Evolutionary conservation across 2,797 vertebrate genomes (phyloP).

Genomic region (Thamnophis elegans): DNA sequence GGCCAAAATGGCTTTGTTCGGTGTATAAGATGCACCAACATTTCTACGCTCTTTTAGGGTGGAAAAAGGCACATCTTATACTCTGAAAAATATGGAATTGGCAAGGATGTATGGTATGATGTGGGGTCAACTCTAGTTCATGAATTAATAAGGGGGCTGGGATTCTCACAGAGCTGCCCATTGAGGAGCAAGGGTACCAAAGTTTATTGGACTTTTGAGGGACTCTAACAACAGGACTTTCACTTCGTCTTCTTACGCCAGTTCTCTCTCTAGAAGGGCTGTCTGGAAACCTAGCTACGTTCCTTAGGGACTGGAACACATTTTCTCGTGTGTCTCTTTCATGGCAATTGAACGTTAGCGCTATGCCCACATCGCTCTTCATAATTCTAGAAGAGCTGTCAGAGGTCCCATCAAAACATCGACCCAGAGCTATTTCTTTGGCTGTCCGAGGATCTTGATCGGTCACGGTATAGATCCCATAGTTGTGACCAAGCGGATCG

Average conservation of each 20-base stretch:
- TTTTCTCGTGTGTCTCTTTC: slow-evolving; percentile 81
- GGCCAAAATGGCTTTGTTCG: no score
- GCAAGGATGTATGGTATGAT: neutral
- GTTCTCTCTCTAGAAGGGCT: slow-evolving; percentile 66
- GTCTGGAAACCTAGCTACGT: slow-evolving; percentile 58
- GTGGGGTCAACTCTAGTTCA: no score
- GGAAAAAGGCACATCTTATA: no score
- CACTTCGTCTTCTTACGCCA: slow-evolving; percentile 67
- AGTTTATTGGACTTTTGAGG: slow-evolving; percentile 44
- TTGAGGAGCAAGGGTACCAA: neutral
- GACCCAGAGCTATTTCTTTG: slow-evolving; percentile 94
- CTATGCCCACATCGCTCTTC: slow-evolving; percentile 89
- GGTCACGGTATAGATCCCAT: slow-evolving; percentile 96
- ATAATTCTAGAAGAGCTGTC: slow-evolving; percentile 91
- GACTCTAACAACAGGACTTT: slow-evolving; percentile 64
- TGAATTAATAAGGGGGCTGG: neutral
- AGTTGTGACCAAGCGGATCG: slow-evolving; percentile 96
- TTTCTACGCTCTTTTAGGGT: no score
- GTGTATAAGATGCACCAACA: no score
- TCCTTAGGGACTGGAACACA: slow-evolving; percentile 85
- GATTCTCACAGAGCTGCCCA: slow-evolving; percentile 7
- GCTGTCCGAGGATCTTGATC: slow-evolving; percentile 94
- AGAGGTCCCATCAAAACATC: slow-evolving; percentile 94
- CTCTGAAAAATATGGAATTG: neutral
- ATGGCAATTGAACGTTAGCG: slow-evolving; percentile 87